A percentile compares a stretch with the other conserved stretches of the same genome.
These are phyloP conservation scores for Heliconius charithonia DNA, from an alignment of 2,888 invertebrate genomes.

Conservation along the genomic window DNA sequence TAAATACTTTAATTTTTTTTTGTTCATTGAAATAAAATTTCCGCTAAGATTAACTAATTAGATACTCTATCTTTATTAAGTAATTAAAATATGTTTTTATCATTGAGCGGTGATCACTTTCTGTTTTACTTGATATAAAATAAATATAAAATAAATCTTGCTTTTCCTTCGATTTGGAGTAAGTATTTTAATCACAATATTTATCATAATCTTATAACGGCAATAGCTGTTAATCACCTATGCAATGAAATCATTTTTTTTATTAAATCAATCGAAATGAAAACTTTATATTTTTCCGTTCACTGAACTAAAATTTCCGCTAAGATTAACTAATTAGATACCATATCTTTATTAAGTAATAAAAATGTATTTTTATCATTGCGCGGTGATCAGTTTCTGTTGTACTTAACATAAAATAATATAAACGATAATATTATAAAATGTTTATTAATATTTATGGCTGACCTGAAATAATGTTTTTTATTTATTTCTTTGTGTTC, in stretches of 20 bases:
- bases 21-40: background rate
- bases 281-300: background rate
- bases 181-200: slow-evolving; percentile 44
- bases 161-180: slow-evolving; percentile 77
- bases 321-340: background rate
- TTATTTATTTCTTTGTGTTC: background rate
- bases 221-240: background rate
- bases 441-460: background rate
- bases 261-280: background rate
- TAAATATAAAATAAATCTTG: slow-evolving; percentile 48
- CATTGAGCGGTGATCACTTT: background rate
- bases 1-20: background rate
- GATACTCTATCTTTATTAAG: background rate
- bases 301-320: background rate
- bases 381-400: background rate
- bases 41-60: background rate
- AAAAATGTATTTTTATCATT: background rate
- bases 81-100: background rate
- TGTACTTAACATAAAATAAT: background rate
- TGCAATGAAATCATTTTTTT: background rate
- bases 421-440: background rate
- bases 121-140: background rate
- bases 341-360: background rate
- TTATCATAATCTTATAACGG: too few species aligned
- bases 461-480: background rate